Evolutionary conservation across 30 jellyfish, hydroid and myxozoan genomes (phyloP).

Genomic region (Rhopilema esculentum): DNA sequence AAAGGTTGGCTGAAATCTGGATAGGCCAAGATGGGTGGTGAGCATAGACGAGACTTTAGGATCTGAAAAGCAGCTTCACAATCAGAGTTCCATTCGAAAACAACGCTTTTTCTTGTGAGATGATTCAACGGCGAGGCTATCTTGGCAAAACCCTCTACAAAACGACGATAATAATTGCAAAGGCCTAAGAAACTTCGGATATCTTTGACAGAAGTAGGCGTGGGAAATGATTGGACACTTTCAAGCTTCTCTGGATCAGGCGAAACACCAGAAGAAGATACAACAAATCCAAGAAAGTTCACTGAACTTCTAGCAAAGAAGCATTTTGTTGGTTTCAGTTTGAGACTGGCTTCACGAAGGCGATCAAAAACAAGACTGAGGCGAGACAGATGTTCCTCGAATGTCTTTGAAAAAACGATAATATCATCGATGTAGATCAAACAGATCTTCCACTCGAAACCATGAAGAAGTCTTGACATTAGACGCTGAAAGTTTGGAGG

Average conservation of each 20-base stretch:
- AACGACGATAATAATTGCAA: slow-evolving; percentile 37
- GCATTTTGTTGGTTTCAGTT: slow-evolving; percentile 53
- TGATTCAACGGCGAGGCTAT: slow-evolving; percentile 68
- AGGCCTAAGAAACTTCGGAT: slow-evolving; percentile 41
- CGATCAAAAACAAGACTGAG: slow-evolving; percentile 55
- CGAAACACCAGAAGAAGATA: slow-evolving; percentile 42
- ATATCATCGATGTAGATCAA: slow-evolving; percentile 62
- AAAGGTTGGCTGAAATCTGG: slow-evolving; percentile 49
- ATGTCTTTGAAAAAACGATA: slow-evolving; percentile 51
- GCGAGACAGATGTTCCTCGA: slow-evolving; percentile 51
- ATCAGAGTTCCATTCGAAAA: slow-evolving; percentile 32
- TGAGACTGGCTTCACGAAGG: slow-evolving; percentile 39
- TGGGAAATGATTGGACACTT: slow-evolving; percentile 31
- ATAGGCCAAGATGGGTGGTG: slow-evolving; percentile 54
- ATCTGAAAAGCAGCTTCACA: slow-evolving; percentile 32
- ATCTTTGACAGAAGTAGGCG: slow-evolving; percentile 19
- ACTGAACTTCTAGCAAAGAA: slow-evolving; percentile 22
- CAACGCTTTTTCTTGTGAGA: slow-evolving; percentile 24
- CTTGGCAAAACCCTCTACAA: slow-evolving; percentile 46
- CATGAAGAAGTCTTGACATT: slow-evolving; percentile 44
- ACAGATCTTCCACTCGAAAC: slow-evolving; percentile 54
- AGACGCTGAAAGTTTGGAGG: slow-evolving; percentile 68
- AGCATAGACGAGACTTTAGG: neutral
- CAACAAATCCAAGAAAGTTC: slow-evolving; percentile 60
- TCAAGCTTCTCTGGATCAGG: slow-evolving; percentile 57